Percentiles rank a stretch among this genome's conserved stretches.
These are phyloP conservation scores for Psylliodes chrysocephalus DNA, from an alignment of 2,888 invertebrate genomes.

Conservation along the genomic window DNA sequence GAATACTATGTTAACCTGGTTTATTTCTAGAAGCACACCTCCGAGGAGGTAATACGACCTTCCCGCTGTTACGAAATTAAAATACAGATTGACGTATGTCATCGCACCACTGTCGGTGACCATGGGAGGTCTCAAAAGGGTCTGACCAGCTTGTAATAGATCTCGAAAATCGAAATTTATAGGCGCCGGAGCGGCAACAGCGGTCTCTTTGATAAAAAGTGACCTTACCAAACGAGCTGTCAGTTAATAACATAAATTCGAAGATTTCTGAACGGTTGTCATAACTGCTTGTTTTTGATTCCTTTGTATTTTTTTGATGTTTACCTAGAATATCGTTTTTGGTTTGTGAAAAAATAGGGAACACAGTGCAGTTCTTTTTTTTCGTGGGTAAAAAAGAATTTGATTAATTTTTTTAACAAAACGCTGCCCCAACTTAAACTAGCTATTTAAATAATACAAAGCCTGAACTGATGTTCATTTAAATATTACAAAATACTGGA, in stretches of 20 bases:
- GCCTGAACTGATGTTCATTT: no score
- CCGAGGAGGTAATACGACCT: conserved; percentile 20
- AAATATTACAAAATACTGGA: no score
- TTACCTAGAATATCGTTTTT: no score
- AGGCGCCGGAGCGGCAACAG: conserved; percentile 28
- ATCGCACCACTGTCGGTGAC: conserved; percentile 28
- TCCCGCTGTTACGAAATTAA: conserved; percentile 25
- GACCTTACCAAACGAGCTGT: conserved; percentile 13
- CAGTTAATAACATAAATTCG: conserved; percentile 18
- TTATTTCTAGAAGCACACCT: conserved; percentile 31
- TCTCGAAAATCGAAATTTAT: conserved; percentile 27
- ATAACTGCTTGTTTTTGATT: conserved; percentile 6
- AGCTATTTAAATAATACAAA: no score
- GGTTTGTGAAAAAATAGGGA: no score
- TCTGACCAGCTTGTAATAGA: conserved; percentile 24
- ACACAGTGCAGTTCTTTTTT: no score
- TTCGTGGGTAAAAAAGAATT: no score
- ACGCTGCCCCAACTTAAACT: no score
- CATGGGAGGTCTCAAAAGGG: conserved; percentile 27
- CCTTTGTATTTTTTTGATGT: background rate
- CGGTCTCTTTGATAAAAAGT: conserved; percentile 24
- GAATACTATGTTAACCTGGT: conserved; percentile 17
- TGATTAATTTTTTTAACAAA: no score
- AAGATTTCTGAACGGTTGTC: conserved; percentile 22
- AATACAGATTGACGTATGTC: conserved; percentile 32